Percentiles rank a stretch among this genome's conserved stretches.
Conservation (phyloP, 2,113 vertebrate genomes). For the Hydrolagus affinis region DNA sequence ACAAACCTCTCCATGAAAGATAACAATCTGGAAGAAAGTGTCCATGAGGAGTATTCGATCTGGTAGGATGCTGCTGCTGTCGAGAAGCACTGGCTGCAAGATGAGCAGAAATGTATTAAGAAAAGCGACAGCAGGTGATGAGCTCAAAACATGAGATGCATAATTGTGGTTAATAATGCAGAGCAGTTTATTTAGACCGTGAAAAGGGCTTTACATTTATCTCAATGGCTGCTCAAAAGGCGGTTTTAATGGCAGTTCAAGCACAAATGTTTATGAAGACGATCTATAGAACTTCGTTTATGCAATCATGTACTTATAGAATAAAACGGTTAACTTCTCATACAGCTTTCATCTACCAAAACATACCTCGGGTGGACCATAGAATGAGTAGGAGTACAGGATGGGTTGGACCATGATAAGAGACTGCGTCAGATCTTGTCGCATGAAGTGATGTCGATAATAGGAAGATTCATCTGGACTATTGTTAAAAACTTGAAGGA, state of each 20-base stretch:
- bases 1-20: constrained; percentile 88
- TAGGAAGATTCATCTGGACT: constrained; percentile 93
- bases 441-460: constrained; percentile 87
- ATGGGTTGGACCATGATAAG: constrained; percentile 97
- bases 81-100: constrained; percentile 82
- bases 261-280: too few species aligned
- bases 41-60: constrained; percentile 95
- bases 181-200: too few species aligned
- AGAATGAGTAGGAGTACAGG: constrained; percentile 92
- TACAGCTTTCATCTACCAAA: not conserved
- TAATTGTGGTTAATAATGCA: too few species aligned
- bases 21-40: constrained; percentile 96
- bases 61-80: constrained; percentile 92
- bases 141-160: too few species aligned
- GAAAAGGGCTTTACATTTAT: too few species aligned
- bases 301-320: not conserved
- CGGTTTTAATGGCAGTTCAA: not conserved
- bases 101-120: constrained; percentile 20
- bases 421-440: constrained; percentile 92
- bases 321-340: not conserved
- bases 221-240: not conserved
- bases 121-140: not conserved
- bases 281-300: too few species aligned
- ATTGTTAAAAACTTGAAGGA: constrained; percentile 97
- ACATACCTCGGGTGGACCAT: constrained; percentile 89